These are phyloP conservation scores for Dicyrtomina minuta DNA, from an alignment of 2,888 invertebrate genomes.

Conservation along the genomic window DNA sequence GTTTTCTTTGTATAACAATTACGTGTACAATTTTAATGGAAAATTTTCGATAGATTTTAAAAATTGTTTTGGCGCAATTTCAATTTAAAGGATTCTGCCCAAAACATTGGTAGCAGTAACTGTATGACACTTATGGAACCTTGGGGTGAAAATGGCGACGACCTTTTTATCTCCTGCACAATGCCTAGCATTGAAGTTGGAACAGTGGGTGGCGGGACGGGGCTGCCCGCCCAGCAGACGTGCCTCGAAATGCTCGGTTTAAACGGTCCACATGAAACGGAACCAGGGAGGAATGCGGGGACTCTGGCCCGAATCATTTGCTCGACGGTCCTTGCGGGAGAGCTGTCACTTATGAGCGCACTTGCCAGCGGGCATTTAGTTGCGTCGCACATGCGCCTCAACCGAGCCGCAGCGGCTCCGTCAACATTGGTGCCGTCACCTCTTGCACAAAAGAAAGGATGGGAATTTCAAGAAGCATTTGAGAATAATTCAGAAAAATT, in stretches of 20 bases:
- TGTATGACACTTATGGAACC: conserved; percentile 94
- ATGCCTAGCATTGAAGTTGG: no score
- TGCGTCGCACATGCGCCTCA: conserved; percentile 91
- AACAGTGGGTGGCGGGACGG: conserved; percentile 93
- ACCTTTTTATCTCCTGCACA: conserved; percentile 90
- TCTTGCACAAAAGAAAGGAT: not conserved
- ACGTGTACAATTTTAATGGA: no score
- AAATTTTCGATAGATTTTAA: no score
- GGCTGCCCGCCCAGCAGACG: conserved; percentile 83
- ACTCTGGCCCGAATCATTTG: conserved; percentile 87
- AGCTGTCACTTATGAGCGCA: conserved; percentile 94
- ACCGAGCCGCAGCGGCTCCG: no score
- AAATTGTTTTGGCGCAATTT: no score
- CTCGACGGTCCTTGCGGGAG: conserved; percentile 93
- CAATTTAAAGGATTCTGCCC: conserved; percentile 89
- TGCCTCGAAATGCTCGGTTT: conserved; percentile 64
- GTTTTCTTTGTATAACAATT: no score
- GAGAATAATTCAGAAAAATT: not conserved
- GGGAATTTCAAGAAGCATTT: not conserved
- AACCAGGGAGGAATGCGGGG: conserved; percentile 89
- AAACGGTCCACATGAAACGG: conserved; percentile 74
- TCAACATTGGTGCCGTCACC: conserved; percentile 33
- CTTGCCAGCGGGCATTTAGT: conserved; percentile 94
- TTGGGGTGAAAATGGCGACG: conserved; percentile 71
- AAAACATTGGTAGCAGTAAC: conserved; percentile 88